These are phyloP conservation scores for Limenitis camilla DNA, from an alignment of 2,888 invertebrate species.

Conservation along the genomic window DNA sequence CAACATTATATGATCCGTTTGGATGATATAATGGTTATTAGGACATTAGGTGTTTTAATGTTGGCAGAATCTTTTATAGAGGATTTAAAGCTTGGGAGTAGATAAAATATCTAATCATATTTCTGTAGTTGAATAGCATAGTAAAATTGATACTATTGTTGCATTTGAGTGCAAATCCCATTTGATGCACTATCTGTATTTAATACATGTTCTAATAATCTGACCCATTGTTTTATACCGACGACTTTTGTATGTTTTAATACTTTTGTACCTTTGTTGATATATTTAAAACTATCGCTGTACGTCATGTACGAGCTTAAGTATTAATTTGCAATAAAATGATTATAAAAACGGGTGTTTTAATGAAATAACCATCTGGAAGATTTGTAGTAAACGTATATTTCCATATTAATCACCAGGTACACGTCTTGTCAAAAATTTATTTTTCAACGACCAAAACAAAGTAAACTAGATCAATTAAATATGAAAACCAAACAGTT, in stretches of 20 bases:
- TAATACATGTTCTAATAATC: no score
- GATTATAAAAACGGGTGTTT: conserved; percentile 26
- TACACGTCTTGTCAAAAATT: conserved; percentile 61
- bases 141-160: no score
- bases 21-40: no score
- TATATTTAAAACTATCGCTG: conserved; percentile 27
- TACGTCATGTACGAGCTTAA: conserved; percentile 47
- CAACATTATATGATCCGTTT: no score
- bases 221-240: conserved; percentile 18
- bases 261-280: conserved; percentile 36
- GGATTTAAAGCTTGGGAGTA: no score
- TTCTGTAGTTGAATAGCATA: no score
- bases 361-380: conserved; percentile 50
- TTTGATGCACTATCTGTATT: no score
- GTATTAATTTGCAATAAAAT: conserved; percentile 62
- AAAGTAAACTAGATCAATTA: conserved; percentile 49
- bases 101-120: no score
- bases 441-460: conserved; percentile 42
- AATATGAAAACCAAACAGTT: conserved; percentile 40
- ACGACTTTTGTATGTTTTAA: conserved; percentile 29
- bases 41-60: no score
- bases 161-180: no score
- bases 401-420: conserved; percentile 72
- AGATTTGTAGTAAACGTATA: conserved; percentile 74
- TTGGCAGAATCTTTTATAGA: no score